Base-by-base conservation (phyloP, 2,888 invertebrate genomes). In the Gymnocheta viridis region DNA sequence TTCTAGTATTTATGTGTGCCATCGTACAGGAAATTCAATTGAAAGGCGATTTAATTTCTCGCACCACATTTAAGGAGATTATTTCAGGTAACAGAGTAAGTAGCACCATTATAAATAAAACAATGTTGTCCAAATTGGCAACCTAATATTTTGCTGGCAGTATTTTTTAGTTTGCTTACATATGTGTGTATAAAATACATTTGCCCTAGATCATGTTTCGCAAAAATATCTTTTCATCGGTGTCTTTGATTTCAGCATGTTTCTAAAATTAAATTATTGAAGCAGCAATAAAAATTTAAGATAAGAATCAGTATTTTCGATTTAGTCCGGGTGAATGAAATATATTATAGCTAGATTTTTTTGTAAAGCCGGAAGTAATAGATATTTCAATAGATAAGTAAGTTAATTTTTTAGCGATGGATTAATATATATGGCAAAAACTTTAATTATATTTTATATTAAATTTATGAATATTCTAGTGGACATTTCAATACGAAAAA, bases 51-150 rank as follows among this genome's bases (percentile, higher is more conserved):
- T 84, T 77, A 69, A 80, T 72, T 72, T 80, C 77, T 81, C 83
- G 80, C 83, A 81, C 83, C 80, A 80, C 80, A 77, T 77, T 84
- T 77, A 76, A 79, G 60, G 41, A 80, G 79, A 77, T 84, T 80
- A 80, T 72, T 77, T 83, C 77, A 84, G 83, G 83, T 84, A 84
- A 54, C 51, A 49, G 38, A 80, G 72, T 41, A 60, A 22, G 49
- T 41, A 70, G 70, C 67, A 76, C 44, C 24, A 27, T 56, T 51
- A 12, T 24, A 76, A 74, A 62, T 19, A n/a, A n/a, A 29, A 74
- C 27, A 51, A 32, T 35, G 14, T 4, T 58, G 22, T 29, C 29
- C 29, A 73, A 67, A 67, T 67, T 60, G 58, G 80, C 58, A 80
- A 80, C 67, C 29, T 49, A 67, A 73, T 80, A 38, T 58, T 35